These are phyloP conservation scores for Hemibagrus guttatus DNA, from an alignment of 2,797 vertebrate genomes.

Conservation along the genomic window DNA sequence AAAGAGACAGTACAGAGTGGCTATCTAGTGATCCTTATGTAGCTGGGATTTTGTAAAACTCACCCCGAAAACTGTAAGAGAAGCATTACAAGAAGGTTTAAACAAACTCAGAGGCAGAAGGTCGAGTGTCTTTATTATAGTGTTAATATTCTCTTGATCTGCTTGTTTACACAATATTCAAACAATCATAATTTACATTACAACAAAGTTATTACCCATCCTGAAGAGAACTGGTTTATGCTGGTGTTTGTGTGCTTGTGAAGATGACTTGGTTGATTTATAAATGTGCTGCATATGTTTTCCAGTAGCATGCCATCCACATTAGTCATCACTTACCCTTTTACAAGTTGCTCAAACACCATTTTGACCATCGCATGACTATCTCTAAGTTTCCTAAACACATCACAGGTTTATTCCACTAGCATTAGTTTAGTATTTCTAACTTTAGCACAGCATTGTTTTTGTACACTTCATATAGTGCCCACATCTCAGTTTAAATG, in stretches of 20 bases:
- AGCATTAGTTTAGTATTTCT: neutral
- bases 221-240: neutral
- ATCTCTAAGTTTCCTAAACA: slow-evolving; percentile 4
- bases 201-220: neutral
- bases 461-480: neutral
- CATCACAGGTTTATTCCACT: neutral
- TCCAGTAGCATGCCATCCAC: neutral
- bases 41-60: neutral
- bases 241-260: neutral
- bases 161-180: neutral
- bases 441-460: neutral
- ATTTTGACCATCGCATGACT: neutral
- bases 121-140: neutral
- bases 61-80: neutral
- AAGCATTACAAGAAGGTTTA: neutral
- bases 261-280: slow-evolving; percentile 9
- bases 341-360: slow-evolving; percentile 4
- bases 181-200: neutral
- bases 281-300: neutral
- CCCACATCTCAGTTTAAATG: neutral
- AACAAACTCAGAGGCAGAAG: neutral
- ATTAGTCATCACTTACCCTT: slow-evolving; percentile 21
- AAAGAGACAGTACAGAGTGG: neutral
- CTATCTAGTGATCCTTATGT: neutral
- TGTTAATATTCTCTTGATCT: neutral